A percentile compares a stretch with the other conserved stretches of the same genome.
These are phyloP conservation scores for Mylabris phalerata DNA, from an alignment of 1,140 invertebrate genomes.

Conservation along the genomic window DNA sequence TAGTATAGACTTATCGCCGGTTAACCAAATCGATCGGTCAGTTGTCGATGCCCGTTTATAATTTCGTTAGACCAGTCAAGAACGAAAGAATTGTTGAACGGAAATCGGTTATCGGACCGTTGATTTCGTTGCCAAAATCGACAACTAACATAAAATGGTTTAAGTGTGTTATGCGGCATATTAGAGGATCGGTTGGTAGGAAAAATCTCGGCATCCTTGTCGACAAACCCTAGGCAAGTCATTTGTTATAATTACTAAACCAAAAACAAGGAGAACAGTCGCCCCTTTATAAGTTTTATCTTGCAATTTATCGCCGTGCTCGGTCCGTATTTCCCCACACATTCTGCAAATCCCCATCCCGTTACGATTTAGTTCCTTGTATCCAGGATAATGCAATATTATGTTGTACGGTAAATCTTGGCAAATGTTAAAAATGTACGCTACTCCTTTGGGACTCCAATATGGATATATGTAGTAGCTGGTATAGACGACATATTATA, in stretches of 20 bases:
- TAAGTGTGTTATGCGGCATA: too few species aligned
- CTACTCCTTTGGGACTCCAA: too few species aligned
- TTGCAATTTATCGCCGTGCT: slow-evolving; percentile 28
- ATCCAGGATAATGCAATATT: slow-evolving; percentile 30
- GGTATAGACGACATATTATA: too few species aligned
- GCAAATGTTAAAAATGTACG: slow-evolving; percentile 19
- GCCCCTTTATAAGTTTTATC: slow-evolving; percentile 29
- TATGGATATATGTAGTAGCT: too few species aligned
- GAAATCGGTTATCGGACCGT: slow-evolving; percentile 17
- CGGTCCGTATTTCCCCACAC: slow-evolving; percentile 25
- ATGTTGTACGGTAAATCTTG: slow-evolving; percentile 23
- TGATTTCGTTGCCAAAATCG: slow-evolving; percentile 7
- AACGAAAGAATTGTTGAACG: slow-evolving; percentile 12
- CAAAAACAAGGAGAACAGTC: slow-evolving; percentile 28
- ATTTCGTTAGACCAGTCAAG: slow-evolving; percentile 8
- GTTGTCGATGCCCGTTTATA: slow-evolving; percentile 5
- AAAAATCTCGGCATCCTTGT: neutral
- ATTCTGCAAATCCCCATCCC: slow-evolving; percentile 23
- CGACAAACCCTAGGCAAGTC: slow-evolving; percentile 22
- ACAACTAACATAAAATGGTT: neutral
- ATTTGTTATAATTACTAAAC: slow-evolving; percentile 34
- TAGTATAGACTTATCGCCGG: too few species aligned
- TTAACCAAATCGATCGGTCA: slow-evolving; percentile 3
- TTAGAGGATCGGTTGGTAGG: too few species aligned
- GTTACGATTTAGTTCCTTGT: slow-evolving; percentile 27